Percentiles rank a stretch among this genome's conserved stretches.
Conservation (phyloP, 1,140 invertebrate genomes). For the Araneus ventricosus region DNA sequence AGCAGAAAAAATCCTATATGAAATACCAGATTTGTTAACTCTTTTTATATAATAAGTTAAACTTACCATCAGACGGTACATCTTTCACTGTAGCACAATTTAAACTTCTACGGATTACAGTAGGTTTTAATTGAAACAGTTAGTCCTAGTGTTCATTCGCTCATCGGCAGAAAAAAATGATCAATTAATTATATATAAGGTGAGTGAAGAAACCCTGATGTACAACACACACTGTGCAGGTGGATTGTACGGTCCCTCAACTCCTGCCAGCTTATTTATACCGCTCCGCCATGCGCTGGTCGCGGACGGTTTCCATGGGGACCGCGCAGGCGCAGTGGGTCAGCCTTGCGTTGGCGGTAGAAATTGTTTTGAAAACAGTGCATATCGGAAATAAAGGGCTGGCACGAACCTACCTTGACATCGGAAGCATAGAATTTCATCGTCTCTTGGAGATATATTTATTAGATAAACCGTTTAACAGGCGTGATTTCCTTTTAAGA, state of each 20-base stretch:
- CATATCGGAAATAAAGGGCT: conserved; percentile 2
- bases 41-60: neutral
- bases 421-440: conserved; percentile 48
- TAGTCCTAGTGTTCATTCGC: neutral
- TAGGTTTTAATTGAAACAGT: neutral
- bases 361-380: conserved; percentile 59
- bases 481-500: conserved; percentile 57
- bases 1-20: too few relatives aligned
- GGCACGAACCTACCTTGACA: conserved; percentile 45
- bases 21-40: too few relatives aligned
- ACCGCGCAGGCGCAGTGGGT: conserved; percentile 37
- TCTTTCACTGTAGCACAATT: neutral
- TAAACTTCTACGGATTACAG: neutral
- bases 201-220: neutral
- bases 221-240: neutral
- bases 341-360: conserved; percentile 69
- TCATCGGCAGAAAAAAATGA: neutral
- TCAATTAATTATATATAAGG: neutral
- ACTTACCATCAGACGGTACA: conserved; percentile 7
- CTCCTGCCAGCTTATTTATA: conserved; percentile 41
- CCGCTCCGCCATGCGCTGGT: conserved; percentile 37
- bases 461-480: conserved; percentile 65
- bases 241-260: neutral
- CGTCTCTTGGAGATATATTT: conserved; percentile 47
- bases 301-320: conserved; percentile 55